Base-by-base conservation (phyloP, 2,113 vertebrate genomes). In the Vulpes lagopus region DNA sequence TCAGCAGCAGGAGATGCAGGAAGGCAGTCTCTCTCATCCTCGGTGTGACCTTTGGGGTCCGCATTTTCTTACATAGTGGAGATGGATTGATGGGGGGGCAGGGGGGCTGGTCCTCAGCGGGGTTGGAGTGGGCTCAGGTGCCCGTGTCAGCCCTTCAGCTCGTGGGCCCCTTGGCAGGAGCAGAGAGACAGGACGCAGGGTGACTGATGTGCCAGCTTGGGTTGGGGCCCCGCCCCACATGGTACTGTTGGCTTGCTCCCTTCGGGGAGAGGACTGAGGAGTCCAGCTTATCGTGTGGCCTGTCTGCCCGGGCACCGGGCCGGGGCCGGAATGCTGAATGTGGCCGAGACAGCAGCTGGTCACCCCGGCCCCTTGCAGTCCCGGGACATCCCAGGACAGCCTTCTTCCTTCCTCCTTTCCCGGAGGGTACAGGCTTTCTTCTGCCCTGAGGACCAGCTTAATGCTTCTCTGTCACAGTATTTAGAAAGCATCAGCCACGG, bases 151-250 rank as follows among this genome's bases (percentile, higher is more conserved):
- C 43, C 43, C 43, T 43, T 43, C 43, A 43, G 43, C 32, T 27
- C 3, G 1, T 49, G 32, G 71, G 15, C 11, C 1, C 25, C 60
- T 17, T 4, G 32, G 8, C 0, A 3, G 35, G 3, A 38, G 8
- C 59, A 60, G 9, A 53, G 57, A 22, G 16, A 4, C 3, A 4
- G 74, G 8, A 5, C 1, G 1, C 14, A 6, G 84, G 30, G 35
- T 73, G 22, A 1, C 51, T 25, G 6, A 17, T 14, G 16, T 0
- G 0, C 30, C 15, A 49, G 57, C 16, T 9, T 6, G 0, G 43
- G 43, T 43, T 43, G 43, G 43, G 43, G 43, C 43, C 43, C 43
- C 7, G 43, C 43, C 43, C 43, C 43, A 43, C 43, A 43, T 43
- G 43, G 43, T 43, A 43, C 43, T 25, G 22, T 49, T 16, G 69